These are phyloP conservation scores for Agrotis puta DNA, from an alignment of 2,888 invertebrate genomes.

Conservation along the genomic window DNA sequence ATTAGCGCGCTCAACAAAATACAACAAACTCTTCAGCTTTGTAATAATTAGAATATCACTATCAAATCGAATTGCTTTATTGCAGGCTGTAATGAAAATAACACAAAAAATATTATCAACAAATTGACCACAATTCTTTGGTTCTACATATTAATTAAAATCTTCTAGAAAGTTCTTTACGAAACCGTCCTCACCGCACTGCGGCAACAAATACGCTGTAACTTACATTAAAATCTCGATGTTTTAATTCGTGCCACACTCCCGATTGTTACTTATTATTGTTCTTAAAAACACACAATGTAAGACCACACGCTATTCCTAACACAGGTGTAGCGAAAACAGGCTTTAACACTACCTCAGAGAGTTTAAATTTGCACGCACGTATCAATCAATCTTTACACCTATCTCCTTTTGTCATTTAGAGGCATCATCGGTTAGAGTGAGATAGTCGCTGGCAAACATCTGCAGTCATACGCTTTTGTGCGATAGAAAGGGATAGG, in stretches of 20 bases:
- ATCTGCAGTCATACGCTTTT: slow-evolving; percentile 26
- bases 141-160: not conserved
- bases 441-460: not conserved
- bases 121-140: not conserved
- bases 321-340: slow-evolving; percentile 55
- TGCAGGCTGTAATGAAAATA: not conserved
- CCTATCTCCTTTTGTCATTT: slow-evolving; percentile 1
- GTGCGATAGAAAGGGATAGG: slow-evolving; percentile 3
- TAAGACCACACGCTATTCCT: slow-evolving; percentile 43
- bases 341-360: slow-evolving; percentile 34
- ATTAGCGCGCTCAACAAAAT: no score
- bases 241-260: slow-evolving; percentile 79
- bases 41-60: no score
- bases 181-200: slow-evolving; percentile 8
- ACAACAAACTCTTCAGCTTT: no score
- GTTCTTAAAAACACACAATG: slow-evolving; percentile 57
- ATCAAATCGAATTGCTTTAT: no score
- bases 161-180: not conserved
- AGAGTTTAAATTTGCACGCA: slow-evolving; percentile 21
- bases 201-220: slow-evolving; percentile 38
- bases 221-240: slow-evolving; percentile 78
- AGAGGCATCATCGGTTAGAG: not conserved
- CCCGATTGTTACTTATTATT: slow-evolving; percentile 67
- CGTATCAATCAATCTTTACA: not conserved
- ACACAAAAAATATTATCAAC: not conserved